Evolutionary conservation across 2,113 vertebrate genomes (phyloP).

Genomic region (Sclerurus mexicanus): DNA sequence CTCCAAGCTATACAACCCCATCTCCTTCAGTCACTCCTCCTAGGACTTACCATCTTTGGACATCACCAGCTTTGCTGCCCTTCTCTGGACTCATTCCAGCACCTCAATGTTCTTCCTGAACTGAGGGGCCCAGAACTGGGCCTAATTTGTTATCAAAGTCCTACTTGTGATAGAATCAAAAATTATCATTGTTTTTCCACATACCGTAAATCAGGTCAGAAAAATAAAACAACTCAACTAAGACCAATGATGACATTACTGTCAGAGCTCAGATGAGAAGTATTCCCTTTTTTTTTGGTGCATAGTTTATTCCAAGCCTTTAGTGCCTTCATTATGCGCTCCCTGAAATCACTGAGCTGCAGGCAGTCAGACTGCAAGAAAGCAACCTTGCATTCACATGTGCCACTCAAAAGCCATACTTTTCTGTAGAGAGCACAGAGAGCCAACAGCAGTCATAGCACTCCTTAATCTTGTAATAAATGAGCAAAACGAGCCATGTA

Average conservation of each 20-base stretch:
- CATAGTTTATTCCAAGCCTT: background rate
- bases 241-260: background rate
- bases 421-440: background rate
- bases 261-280: background rate
- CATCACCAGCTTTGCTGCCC: background rate
- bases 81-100: background rate
- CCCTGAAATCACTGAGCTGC: background rate
- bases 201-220: background rate
- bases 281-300: background rate
- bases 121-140: background rate
- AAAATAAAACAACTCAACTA: background rate
- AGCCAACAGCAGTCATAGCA: background rate
- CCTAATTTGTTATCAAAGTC: background rate
- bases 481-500: background rate
- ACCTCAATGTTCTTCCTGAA: background rate
- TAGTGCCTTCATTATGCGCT: background rate
- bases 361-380: background rate
- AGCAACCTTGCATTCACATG: background rate
- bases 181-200: background rate
- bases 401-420: background rate
- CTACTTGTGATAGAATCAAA: background rate
- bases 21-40: background rate
- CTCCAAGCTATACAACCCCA: background rate
- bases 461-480: background rate
- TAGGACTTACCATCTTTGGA: background rate